Evolutionary conservation across 2,113 vertebrate genomes (phyloP).

Genomic region (Phyllopteryx taeniolatus): DNA sequence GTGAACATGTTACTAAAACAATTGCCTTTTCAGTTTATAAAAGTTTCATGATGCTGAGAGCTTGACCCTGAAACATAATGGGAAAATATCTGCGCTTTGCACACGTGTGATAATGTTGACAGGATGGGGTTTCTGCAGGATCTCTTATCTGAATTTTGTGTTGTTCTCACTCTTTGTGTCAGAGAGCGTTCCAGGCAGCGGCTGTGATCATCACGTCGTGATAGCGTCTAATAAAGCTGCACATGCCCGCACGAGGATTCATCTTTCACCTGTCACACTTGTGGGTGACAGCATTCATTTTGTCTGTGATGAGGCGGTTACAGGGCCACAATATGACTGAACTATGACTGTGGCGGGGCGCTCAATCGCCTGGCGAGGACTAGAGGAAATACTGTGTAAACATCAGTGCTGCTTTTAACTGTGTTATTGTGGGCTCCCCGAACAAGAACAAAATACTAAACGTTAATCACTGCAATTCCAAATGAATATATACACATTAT

Average conservation of each 20-base stretch:
- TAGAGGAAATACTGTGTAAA: slow-evolving; percentile 23
- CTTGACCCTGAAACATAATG: neutral
- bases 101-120: slow-evolving; percentile 3
- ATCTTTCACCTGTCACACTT: slow-evolving; percentile 19
- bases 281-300: slow-evolving; percentile 24
- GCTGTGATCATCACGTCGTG: neutral
- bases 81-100: neutral
- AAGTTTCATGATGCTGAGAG: neutral
- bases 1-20: neutral
- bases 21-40: neutral
- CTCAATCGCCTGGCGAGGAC: slow-evolving; percentile 39
- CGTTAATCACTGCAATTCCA: neutral
- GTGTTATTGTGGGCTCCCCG: neutral
- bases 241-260: slow-evolving; percentile 9
- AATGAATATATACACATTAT: neutral
- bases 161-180: slow-evolving; percentile 3
- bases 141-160: neutral
- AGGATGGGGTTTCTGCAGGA: neutral
- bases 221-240: slow-evolving; percentile 18
- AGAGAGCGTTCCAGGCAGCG: neutral
- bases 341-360: slow-evolving; percentile 28
- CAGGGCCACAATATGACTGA: slow-evolving; percentile 31
- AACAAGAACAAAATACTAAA: slow-evolving; percentile 10
- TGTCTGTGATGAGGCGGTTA: slow-evolving; percentile 20
- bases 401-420: slow-evolving; percentile 19